Conservation (phyloP, 2,888 invertebrate species). For the Tipula vernalis region DNA sequence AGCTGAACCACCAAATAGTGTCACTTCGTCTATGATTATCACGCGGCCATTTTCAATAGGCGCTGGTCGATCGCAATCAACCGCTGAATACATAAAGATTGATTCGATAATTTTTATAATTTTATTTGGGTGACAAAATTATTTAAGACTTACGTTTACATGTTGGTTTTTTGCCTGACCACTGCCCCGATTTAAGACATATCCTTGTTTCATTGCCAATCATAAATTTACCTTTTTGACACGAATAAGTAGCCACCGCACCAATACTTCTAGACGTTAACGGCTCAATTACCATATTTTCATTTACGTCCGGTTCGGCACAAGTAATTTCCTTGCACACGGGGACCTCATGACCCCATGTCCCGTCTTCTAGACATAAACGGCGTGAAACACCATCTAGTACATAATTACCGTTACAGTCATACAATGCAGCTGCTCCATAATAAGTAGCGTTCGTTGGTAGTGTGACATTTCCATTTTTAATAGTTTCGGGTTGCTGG, state of each 20-base stretch:
- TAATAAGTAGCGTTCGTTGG: constrained; percentile 83
- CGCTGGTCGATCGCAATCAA: constrained; percentile 71
- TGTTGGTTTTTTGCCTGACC: constrained; percentile 65
- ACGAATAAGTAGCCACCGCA: constrained; percentile 66
- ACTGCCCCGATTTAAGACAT: constrained; percentile 65
- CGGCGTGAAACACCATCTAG: constrained; percentile 72
- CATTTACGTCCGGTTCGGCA: constrained; percentile 48
- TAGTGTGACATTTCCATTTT: constrained; percentile 62
- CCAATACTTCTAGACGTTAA: constrained; percentile 62
- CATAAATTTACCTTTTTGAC: constrained; percentile 68
- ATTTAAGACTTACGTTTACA: constrained; percentile 57
- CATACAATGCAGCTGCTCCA: constrained; percentile 72
- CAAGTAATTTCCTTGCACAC: constrained; percentile 76
- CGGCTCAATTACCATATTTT: constrained; percentile 44
- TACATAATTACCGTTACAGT: constrained; percentile 68
- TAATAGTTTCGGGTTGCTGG: constrained; percentile 56
- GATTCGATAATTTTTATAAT: neutral
- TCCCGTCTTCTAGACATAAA: constrained; percentile 75
- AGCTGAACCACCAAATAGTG: constrained; percentile 68
- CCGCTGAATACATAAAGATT: constrained; percentile 44
- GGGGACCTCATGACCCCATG: constrained; percentile 78
- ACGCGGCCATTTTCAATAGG: constrained; percentile 74
- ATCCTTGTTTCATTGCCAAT: constrained; percentile 66
- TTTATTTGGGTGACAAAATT: neutral
- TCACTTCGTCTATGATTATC: constrained; percentile 73